Evolutionary conservation across 2,113 vertebrate genomes (phyloP).

Genomic region (Ictidomys tridecemlineatus): DNA sequence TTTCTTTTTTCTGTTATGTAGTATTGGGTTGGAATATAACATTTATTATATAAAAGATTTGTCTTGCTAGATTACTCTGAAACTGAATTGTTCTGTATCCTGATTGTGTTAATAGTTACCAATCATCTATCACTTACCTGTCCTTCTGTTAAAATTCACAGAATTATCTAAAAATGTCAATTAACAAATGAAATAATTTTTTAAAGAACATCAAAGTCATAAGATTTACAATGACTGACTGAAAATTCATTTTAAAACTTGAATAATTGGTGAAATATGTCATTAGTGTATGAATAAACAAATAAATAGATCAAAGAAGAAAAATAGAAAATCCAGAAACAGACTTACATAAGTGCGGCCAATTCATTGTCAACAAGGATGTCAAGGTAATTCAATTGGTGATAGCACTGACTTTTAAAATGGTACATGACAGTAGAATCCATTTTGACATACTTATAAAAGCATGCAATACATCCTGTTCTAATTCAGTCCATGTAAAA

Average conservation of each 20-base stretch:
- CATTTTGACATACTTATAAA: neutral
- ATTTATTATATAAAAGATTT: neutral
- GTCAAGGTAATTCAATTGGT: constrained; percentile 13
- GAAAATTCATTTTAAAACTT: constrained; percentile 33
- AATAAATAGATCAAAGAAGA: constrained; percentile 1
- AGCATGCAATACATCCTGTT: too few species aligned
- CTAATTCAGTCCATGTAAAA: too few species aligned
- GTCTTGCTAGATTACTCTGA: neutral
- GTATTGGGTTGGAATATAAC: neutral
- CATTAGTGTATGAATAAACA: neutral
- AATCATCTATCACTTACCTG: constrained; percentile 12
- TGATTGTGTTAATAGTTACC: neutral
- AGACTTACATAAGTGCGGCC: neutral
- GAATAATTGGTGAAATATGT: neutral
- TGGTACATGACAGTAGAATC: too few species aligned
- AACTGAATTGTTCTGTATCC: neutral
- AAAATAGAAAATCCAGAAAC: constrained; percentile 20
- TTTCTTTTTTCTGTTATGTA: neutral
- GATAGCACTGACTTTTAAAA: neutral
- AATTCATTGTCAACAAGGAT: constrained; percentile 29
- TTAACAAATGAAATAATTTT: constrained; percentile 20
- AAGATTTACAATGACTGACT: neutral
- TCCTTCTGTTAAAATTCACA: constrained; percentile 45
- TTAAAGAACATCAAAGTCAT: neutral
- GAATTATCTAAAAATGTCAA: neutral